phyloP scores from a whole-genome alignment of 53 echinoderm and acorn worm genomes.

The Holothuria scabra region DNA sequence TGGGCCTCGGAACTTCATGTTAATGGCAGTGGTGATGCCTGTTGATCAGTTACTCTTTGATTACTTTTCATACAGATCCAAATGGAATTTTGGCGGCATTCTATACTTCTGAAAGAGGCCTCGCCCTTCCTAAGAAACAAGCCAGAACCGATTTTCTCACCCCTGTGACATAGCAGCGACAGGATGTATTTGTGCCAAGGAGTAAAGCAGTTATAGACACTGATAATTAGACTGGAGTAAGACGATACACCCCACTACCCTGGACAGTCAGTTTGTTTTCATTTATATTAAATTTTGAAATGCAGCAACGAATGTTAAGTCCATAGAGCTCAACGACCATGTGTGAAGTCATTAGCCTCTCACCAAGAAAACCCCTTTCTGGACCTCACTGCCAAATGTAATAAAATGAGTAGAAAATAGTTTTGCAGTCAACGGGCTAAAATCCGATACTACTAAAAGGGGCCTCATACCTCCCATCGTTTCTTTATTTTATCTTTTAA shows the following conservation, averaged over 20 bases:
- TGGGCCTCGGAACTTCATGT: conserved; percentile 11
- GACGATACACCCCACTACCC: conserved; percentile 45
- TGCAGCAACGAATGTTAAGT: conserved; percentile 49
- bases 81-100: conserved; percentile 28
- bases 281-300: conserved; percentile 54
- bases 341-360: conserved; percentile 56
- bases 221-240: conserved; percentile 50
- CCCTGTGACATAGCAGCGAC: conserved; percentile 29
- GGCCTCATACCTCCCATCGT: conserved; percentile 45
- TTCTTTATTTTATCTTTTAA: conserved; percentile 44
- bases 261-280: conserved; percentile 49
- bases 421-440: conserved; percentile 60
- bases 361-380: conserved; percentile 41
- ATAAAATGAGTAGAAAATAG: conserved; percentile 60
- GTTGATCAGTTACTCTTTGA: conserved; percentile 39
- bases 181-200: conserved; percentile 40
- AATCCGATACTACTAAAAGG: conserved; percentile 58
- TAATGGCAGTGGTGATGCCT: conserved; percentile 21
- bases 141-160: conserved; percentile 47
- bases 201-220: conserved; percentile 45
- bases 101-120: conserved; percentile 23
- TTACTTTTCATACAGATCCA: conserved; percentile 29
- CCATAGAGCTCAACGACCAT: conserved; percentile 48
- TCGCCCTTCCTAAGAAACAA: conserved; percentile 42
- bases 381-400: conserved; percentile 57